Evolutionary conservation across 2,888 invertebrate genomes (phyloP).

Genomic region (Graphium colonna): DNA sequence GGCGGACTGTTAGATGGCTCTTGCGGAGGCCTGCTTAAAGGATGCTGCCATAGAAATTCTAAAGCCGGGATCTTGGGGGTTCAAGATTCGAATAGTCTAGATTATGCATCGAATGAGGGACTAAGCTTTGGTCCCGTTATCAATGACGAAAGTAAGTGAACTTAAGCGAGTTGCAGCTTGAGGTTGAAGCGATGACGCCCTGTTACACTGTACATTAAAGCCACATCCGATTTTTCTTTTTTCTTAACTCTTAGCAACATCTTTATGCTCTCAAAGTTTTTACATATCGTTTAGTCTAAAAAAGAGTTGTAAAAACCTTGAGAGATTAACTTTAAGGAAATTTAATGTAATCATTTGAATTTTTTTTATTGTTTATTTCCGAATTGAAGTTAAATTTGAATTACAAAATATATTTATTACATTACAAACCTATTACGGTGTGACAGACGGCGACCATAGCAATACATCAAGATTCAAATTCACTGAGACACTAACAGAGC

Average conservation of each 20-base stretch:
- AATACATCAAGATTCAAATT: conserved; percentile 28
- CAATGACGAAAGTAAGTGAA: conserved; percentile 88
- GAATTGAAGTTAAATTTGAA: too few species aligned
- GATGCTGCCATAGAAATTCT: conserved; percentile 91
- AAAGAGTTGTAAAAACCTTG: too few species aligned
- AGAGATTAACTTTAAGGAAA: too few species aligned
- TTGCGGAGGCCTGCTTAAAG: conserved; percentile 90
- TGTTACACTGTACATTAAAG: conserved; percentile 26
- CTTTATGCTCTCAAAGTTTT: too few species aligned
- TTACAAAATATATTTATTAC: background rate
- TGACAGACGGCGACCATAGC: conserved; percentile 32
- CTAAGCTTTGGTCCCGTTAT: conserved; percentile 86
- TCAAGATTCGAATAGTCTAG: conserved; percentile 82
- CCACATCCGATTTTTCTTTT: too few species aligned
- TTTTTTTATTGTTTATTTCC: too few species aligned
- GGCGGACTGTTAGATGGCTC: conserved; percentile 92
- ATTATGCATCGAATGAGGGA: conserved; percentile 81
- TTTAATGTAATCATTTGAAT: too few species aligned
- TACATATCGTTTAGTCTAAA: too few species aligned
- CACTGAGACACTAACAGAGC: conserved; percentile 61
- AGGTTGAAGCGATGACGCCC: conserved; percentile 4
- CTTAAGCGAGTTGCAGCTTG: conserved; percentile 8
- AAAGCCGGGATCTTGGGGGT: conserved; percentile 83
- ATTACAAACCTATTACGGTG: conserved; percentile 45
- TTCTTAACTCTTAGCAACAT: too few species aligned